Evolutionary conservation across 2,888 invertebrate species (phyloP), one percentile per base, ranked within the genome.

Genomic region (Cheilosia scutellata): DNA sequence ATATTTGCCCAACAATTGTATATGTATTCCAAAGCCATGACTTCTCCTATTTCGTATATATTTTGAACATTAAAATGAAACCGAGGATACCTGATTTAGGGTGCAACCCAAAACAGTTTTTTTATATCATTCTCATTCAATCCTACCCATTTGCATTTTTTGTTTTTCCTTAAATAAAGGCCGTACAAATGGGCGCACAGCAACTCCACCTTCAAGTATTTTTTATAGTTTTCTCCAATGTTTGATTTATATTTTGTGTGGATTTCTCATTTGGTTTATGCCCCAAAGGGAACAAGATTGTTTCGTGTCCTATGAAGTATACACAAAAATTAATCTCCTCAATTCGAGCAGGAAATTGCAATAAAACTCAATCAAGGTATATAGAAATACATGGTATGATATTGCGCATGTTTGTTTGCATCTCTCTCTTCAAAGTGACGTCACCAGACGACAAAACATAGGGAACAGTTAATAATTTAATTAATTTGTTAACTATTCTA

Each of bases 281-380:
- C 16, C n/a, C 33, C 33, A 9, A 16, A 70, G 13, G 44, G 57
- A 6, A 9, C 6, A 40, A n/a, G 65, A 37, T 11, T 37, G 37
- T 11, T 37, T 20, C 20, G 20, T 37, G 37, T 37, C 11, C 37
- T 11, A 37, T 11, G 37, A 37, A 11, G 9, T 33, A 7, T 2
- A 37, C 29, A 42, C 42, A 55, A 33, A 65, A 65, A 65, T 65
- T 57, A 29, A 37, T 27, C 31, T 42, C 44, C 42, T 33, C 44
- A 74, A 63, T 71, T 47, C 9, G 49, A 53, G 31, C 44, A 62
- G 62, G 63, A 74, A 74, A 74, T 74, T 75, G 57, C 65, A 75
- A 47, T 55, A 75, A 57, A 65, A 44, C 37, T 57, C 65, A 65
- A 65, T 75, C n/a, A n/a, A n/a, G n/a, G n/a, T n/a, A n/a, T n/a